phyloP scores from a whole-genome alignment of 1,140 invertebrate genomes.

The Drosophila sp. region DNA sequence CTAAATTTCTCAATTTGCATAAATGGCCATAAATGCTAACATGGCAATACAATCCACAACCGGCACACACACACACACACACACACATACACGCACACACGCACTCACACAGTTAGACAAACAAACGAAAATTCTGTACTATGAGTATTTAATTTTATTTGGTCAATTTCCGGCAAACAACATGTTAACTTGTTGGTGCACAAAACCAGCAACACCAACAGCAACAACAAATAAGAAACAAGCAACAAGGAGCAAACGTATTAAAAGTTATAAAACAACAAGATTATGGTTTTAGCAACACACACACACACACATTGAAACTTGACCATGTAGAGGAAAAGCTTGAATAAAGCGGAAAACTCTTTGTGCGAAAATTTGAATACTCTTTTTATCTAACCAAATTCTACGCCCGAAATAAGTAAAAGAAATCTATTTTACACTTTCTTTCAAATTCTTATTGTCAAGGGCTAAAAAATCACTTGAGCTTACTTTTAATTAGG shows the following conservation, averaged over 20 bases:
- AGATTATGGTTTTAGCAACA: conserved; percentile 66
- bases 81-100: conserved; percentile 1
- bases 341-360: neutral
- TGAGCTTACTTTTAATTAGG: too few species aligned
- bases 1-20: conserved; percentile 9
- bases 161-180: conserved; percentile 69
- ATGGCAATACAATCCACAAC: conserved; percentile 1
- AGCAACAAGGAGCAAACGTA: conserved; percentile 50
- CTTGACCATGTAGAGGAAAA: conserved; percentile 40
- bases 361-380: neutral
- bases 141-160: conserved; percentile 71
- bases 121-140: conserved; percentile 36
- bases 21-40: conserved; percentile 6
- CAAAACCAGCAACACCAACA: conserved; percentile 27
- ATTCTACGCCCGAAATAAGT: too few species aligned
- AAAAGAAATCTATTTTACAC: too few species aligned
- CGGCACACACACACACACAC: neutral
- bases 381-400: neutral
- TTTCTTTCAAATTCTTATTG: too few species aligned
- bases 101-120: neutral
- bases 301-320: conserved; percentile 47
- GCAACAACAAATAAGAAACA: conserved; percentile 27
- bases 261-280: conserved; percentile 79
- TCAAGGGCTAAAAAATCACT: too few species aligned
- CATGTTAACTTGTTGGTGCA: conserved; percentile 56